Evolutionary conservation across 1,140 invertebrate species (phyloP), one percentile per base, ranked within the genome.

Genomic region (Scaptomyza hsui): DNA sequence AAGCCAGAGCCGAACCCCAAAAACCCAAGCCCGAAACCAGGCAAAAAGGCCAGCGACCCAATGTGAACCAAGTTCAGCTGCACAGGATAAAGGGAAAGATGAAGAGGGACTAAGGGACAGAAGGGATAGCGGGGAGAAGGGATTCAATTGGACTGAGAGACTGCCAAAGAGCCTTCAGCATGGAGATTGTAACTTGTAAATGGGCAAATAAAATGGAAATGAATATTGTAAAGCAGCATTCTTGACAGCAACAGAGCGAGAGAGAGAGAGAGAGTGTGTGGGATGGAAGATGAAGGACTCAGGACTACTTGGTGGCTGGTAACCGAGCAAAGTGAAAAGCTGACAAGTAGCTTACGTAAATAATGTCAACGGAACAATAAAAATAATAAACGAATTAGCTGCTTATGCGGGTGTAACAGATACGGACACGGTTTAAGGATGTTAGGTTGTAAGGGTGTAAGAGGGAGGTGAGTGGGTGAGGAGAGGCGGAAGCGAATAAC

Each of bases 371-470:
- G 82, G 75, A 88, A 86, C 82, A 86, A 86, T 86, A 86, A 86
- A 88, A 86, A 88, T 86, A 86, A 86, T 86, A 86, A 86, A 86
- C 82, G 82, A 86, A 86, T 86, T 86, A 86, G 82, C 82, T 82
- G 82, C 82, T 82, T 78, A 78, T 88, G 74, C 77, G 24, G 45
- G 26, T 55, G 42, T 55, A 53, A 56, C 42, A 45, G 41, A 64
- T 44, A 49, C 59, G 13, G 1, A 9, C 47, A 15, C 48, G 15
- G 4, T 3, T 18, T 21, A 18, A 21, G 1, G 42, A 2, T n/a
- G 12, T 37, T n/a, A 12, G 6, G n/a, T n/a, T n/a, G 35, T 21
- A 18, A 21, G 1, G 42, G 5, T n/a, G 12, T 37, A 37, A 12
- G 6, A 4, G 41, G 0, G 16, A 2, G 10, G 4, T 4, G 24